Conservation (phyloP, 1,140 invertebrate species). For the Semibalanus balanoides region DNA sequence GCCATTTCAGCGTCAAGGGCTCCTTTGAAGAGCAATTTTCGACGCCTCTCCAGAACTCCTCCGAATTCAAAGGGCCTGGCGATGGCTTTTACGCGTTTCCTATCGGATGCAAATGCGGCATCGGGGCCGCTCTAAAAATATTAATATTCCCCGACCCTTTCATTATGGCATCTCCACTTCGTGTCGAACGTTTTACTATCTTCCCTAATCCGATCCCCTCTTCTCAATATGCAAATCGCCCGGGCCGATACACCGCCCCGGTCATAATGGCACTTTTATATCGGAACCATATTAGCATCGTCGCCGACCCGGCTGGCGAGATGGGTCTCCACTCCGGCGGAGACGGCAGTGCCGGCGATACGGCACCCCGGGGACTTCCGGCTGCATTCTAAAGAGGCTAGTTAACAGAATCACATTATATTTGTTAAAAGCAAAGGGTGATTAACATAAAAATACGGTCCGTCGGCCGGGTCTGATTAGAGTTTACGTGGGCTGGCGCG, state of each 20-base stretch:
- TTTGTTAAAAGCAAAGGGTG: slow-evolving; percentile 1
- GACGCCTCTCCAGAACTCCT: not conserved
- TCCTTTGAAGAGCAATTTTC: not conserved
- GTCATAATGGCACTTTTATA: slow-evolving; percentile 1
- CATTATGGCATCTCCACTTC: not conserved
- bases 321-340: not conserved
- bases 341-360: not conserved
- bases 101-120: not conserved
- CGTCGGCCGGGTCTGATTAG: not conserved
- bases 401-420: slow-evolving; percentile 1
- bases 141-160: slow-evolving; percentile 2
- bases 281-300: not conserved
- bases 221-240: not conserved
- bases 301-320: too few relatives aligned
- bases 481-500: not conserved
- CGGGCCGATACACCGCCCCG: not conserved
- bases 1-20: not conserved
- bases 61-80: not conserved
- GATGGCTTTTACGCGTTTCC: slow-evolving; percentile 1
- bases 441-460: slow-evolving; percentile 2
- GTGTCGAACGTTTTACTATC: slow-evolving; percentile 2
- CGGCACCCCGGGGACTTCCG: not conserved
- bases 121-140: not conserved
- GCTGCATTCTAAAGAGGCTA: not conserved
- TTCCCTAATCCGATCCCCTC: not conserved